These are phyloP conservation scores for Leiothrix lutea DNA, from an alignment of 2,113 vertebrate species.

Conservation along the genomic window DNA sequence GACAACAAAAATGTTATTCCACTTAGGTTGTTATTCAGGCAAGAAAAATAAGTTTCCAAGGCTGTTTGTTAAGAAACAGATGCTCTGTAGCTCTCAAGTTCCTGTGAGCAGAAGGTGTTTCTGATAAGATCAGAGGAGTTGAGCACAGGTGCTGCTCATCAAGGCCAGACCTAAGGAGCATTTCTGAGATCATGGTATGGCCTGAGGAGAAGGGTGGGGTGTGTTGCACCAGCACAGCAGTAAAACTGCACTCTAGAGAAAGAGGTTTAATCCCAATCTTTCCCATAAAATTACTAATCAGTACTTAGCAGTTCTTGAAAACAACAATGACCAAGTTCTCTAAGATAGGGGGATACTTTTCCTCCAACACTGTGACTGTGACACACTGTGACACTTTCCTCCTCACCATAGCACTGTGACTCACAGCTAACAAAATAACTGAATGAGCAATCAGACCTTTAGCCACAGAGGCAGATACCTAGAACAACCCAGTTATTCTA, in stretches of 20 bases:
- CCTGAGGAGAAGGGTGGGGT: background rate
- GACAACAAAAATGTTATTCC: background rate
- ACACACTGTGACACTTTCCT: too few species aligned
- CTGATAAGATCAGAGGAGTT: background rate
- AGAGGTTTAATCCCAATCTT: background rate
- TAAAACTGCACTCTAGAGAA: background rate
- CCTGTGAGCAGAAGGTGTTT: background rate
- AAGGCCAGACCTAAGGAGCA: background rate
- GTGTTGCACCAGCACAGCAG: background rate
- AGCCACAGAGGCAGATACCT: background rate
- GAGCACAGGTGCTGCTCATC: background rate
- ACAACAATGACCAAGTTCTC: background rate
- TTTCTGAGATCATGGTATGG: background rate
- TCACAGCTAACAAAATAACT: background rate
- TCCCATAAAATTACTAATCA: background rate
- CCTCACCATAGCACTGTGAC: too few species aligned
- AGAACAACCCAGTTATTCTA: background rate
- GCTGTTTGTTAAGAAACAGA: background rate
- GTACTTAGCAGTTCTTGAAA: background rate
- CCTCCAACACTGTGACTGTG: background rate
- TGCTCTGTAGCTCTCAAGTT: background rate
- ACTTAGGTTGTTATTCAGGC: background rate
- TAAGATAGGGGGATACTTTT: background rate
- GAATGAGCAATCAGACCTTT: background rate
- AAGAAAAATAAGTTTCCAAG: background rate